Percentiles rank a stretch among this genome's conserved stretches.
Evolutionary conservation across 2,888 invertebrate genomes (phyloP).

Genomic region (Caenorhabditis afra): DNA sequence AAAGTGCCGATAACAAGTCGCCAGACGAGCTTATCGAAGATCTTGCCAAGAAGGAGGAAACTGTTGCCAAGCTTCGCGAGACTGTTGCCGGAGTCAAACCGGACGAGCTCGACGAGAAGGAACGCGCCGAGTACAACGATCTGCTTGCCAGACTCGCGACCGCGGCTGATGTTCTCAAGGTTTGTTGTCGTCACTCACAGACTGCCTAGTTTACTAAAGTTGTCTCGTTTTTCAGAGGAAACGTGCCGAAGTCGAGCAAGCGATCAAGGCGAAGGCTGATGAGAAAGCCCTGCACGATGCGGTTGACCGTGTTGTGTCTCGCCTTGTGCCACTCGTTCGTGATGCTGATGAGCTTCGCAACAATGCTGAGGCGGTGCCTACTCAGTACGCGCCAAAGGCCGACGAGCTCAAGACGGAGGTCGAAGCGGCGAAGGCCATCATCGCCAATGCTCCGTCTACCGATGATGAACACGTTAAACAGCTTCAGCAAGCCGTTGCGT

Average conservation of each 20-base stretch:
- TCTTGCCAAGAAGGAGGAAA: slow-evolving; percentile 49
- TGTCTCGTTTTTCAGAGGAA: slow-evolving; percentile 54
- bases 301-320: slow-evolving; percentile 37
- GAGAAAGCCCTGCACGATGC: slow-evolving; percentile 46
- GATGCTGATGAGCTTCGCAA: slow-evolving; percentile 60
- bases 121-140: slow-evolving; percentile 61
- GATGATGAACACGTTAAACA: slow-evolving; percentile 29
- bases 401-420: slow-evolving; percentile 55
- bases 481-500: slow-evolving; percentile 41
- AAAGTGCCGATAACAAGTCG: slow-evolving; percentile 13
- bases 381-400: slow-evolving; percentile 59
- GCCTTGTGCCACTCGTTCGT: slow-evolving; percentile 57
- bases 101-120: slow-evolving; percentile 61
- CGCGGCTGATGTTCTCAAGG: slow-evolving; percentile 61
- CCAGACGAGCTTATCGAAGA: slow-evolving; percentile 54
- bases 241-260: slow-evolving; percentile 63
- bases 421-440: slow-evolving; percentile 45
- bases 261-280: slow-evolving; percentile 55
- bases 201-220: too few relatives aligned
- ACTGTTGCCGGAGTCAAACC: slow-evolving; percentile 51
- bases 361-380: slow-evolving; percentile 66
- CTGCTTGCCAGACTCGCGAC: slow-evolving; percentile 63
- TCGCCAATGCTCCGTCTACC: slow-evolving; percentile 19
- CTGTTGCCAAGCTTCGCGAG: slow-evolving; percentile 50
- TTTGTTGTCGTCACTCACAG: slow-evolving; percentile 1